phyloP scores from a whole-genome alignment of 1,140 invertebrate genomes.

The Cyclargus thomasi region DNA sequence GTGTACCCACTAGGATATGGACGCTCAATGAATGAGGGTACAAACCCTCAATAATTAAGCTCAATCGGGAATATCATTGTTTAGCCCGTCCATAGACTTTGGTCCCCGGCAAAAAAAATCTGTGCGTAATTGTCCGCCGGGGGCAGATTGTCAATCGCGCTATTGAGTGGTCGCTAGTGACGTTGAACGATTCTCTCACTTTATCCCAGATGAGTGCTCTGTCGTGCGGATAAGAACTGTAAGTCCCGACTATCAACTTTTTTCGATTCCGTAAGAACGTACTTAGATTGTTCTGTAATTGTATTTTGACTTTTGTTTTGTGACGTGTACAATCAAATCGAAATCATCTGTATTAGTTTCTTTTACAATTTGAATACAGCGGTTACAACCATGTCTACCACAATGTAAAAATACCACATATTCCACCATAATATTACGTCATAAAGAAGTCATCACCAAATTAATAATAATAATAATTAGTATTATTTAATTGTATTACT shows the following conservation, averaged over 20 bases:
- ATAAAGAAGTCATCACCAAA: too few species aligned
- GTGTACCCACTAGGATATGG: too few species aligned
- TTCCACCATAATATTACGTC: too few species aligned
- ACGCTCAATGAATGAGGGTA: too few species aligned
- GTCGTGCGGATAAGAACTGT: constrained; percentile 2
- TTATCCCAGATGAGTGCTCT: background rate
- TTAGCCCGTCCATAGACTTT: background rate
- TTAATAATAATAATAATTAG: too few species aligned
- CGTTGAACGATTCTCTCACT: background rate
- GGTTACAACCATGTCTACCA: too few species aligned
- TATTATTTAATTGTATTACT: too few species aligned
- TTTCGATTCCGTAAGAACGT: background rate
- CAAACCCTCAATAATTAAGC: background rate
- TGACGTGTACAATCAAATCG: too few species aligned
- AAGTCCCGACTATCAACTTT: constrained; percentile 2
- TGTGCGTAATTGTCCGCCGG: background rate
- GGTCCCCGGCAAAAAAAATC: background rate
- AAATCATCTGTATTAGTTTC: too few species aligned
- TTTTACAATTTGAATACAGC: too few species aligned
- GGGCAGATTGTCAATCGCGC: background rate
- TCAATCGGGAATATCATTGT: background rate
- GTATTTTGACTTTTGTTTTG: too few species aligned
- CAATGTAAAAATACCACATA: too few species aligned
- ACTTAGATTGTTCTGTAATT: background rate
- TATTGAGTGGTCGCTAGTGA: background rate